These are phyloP conservation scores for Oligia latruncula DNA, from an alignment of 2,888 invertebrate species.

Conservation along the genomic window DNA sequence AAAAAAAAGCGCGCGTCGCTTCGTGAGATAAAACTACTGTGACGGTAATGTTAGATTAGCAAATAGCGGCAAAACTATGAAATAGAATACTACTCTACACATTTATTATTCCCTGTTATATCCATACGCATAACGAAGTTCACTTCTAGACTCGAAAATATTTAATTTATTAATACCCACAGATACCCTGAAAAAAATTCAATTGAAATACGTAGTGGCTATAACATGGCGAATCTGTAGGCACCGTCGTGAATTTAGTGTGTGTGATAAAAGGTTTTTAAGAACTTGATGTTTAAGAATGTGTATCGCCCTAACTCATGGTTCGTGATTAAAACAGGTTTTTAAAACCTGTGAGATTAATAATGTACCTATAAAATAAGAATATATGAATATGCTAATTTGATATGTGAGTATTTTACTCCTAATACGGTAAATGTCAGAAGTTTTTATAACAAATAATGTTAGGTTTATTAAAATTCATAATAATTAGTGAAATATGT, in stretches of 20 bases:
- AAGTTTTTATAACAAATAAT: not conserved
- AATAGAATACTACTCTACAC: not conserved
- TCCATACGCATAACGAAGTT: not conserved
- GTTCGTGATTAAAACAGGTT: constrained; percentile 17
- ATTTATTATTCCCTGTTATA: not conserved
- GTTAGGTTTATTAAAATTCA: not conserved
- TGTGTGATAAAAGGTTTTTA: constrained; percentile 2
- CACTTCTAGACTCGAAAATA: not conserved
- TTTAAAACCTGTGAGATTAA: constrained; percentile 35
- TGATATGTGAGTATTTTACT: not conserved
- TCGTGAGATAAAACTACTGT: not conserved
- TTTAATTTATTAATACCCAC: not conserved
- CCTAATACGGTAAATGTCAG: not conserved
- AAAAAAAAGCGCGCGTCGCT: not conserved
- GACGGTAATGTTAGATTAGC: not conserved
- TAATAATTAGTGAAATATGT: not conserved
- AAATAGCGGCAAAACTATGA: not conserved
- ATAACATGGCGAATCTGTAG: not conserved
- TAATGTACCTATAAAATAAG: not conserved
- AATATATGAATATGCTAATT: constrained; percentile 25
- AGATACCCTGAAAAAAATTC: not conserved
- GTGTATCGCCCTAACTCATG: constrained; percentile 5
- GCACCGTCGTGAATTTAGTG: not conserved
- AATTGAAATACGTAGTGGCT: not conserved
- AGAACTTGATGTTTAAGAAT: constrained; percentile 2